Evolutionary conservation across 2,888 invertebrate genomes (phyloP).

Genomic region (Lapara coniferarum): DNA sequence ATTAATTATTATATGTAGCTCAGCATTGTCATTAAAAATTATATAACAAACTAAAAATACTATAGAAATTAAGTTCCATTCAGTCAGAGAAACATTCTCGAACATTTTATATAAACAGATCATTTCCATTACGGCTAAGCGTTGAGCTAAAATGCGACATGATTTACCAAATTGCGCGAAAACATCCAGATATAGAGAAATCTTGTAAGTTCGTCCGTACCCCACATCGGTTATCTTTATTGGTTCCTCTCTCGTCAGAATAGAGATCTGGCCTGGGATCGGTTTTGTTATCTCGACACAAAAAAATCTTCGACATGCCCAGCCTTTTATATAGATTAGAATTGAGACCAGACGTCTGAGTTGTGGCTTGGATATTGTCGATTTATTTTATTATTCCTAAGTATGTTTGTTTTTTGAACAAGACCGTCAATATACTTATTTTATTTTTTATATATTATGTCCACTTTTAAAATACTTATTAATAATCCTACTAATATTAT

Average conservation of each 20-base stretch:
- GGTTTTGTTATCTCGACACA: slow-evolving; percentile 10
- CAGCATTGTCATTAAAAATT: too few species aligned
- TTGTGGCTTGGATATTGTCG: neutral
- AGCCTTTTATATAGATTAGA: slow-evolving; percentile 21
- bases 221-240: slow-evolving; percentile 25
- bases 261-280: neutral
- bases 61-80: too few species aligned
- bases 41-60: too few species aligned
- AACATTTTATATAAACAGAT: neutral
- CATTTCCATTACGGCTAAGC: neutral
- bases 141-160: slow-evolving; percentile 7
- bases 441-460: too few species aligned
- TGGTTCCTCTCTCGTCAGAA: slow-evolving; percentile 18
- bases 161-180: slow-evolving; percentile 22
- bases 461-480: too few species aligned
- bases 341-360: neutral
- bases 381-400: too few species aligned
- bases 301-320: slow-evolving; percentile 10
- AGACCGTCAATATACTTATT: too few species aligned
- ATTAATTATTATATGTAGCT: too few species aligned
- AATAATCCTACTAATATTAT: too few species aligned
- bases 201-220: slow-evolving; percentile 11
- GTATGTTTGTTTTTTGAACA: too few species aligned
- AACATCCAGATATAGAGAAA: slow-evolving; percentile 22
- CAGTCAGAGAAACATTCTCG: neutral